These are phyloP conservation scores for Adelges cooleyi DNA, from an alignment of 1,140 invertebrate genomes.

Conservation along the genomic window DNA sequence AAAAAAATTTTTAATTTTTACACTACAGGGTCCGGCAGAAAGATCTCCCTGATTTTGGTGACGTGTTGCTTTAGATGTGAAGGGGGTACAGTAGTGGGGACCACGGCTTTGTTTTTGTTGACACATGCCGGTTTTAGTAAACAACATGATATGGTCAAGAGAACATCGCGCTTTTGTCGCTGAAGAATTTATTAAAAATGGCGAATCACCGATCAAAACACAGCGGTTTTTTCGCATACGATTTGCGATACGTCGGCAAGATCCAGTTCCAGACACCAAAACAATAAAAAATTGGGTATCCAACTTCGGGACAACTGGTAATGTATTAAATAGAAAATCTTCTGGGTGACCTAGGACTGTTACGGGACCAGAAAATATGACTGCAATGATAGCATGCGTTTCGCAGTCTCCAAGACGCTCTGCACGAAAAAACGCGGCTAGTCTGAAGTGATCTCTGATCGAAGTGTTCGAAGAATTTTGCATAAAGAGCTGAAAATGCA, in stretches of 20 bases:
- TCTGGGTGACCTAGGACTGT: background rate
- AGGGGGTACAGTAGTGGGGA: too few species aligned
- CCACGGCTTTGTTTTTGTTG: too few species aligned
- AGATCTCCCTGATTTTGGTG: too few species aligned
- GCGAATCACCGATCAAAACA: background rate
- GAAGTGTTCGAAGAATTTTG: background rate
- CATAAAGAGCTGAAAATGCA: background rate
- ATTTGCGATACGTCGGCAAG: too few species aligned
- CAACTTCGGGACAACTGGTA: background rate
- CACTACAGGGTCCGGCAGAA: too few species aligned
- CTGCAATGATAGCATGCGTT: background rate
- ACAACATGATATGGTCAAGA: too few species aligned
- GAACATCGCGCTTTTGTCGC: too few species aligned
- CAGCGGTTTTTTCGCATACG: background rate
- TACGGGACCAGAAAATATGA: too few species aligned
- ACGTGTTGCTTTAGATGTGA: too few species aligned
- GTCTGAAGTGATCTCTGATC: background rate
- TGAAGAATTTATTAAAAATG: background rate
- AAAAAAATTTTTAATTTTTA: too few species aligned
- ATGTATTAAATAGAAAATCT: background rate
- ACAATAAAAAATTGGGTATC: background rate
- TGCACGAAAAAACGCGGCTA: background rate
- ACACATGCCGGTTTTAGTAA: background rate
- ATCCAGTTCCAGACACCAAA: background rate
- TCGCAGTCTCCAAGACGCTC: background rate